These are phyloP conservation scores for Ceyx melanurus DNA, from an alignment of 2,113 vertebrate genomes.

Conservation along the genomic window DNA sequence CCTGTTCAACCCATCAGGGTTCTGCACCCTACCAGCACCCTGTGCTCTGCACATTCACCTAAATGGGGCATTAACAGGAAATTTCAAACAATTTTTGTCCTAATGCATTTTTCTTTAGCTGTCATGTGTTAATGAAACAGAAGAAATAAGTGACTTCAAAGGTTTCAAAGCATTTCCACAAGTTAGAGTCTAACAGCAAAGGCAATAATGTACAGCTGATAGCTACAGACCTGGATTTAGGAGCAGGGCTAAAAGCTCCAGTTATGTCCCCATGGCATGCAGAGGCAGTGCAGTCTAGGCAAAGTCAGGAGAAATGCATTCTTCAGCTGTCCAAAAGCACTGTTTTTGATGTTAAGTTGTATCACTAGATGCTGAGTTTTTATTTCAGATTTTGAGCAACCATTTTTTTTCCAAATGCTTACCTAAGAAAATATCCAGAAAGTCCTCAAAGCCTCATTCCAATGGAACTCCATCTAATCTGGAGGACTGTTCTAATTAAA, in stretches of 20 bases:
- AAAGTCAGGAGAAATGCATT: not conserved
- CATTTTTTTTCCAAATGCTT: not conserved
- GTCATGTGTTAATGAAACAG: not conserved
- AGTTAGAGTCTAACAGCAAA: not conserved
- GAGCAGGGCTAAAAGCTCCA: not conserved
- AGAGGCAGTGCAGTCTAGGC: not conserved
- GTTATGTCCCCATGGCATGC: not conserved
- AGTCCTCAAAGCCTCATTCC: not conserved
- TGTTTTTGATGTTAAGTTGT: not conserved
- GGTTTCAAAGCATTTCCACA: not conserved
- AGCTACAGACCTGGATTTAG: not conserved
- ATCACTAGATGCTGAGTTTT: not conserved
- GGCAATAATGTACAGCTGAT: not conserved
- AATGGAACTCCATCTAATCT: not conserved
- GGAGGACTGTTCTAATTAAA: not conserved
- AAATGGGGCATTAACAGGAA: not conserved
- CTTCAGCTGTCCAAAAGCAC: not conserved
- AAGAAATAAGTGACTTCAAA: not conserved
- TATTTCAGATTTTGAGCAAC: not conserved
- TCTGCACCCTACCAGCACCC: rapidly evolving
- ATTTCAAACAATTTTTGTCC: not conserved
- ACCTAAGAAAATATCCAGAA: not conserved
- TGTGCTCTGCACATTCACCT: not conserved
- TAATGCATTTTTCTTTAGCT: not conserved
- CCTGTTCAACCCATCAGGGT: rapidly evolving